Conservation (phyloP, 2,888 invertebrate genomes). For the Microchrysa polita region DNA sequence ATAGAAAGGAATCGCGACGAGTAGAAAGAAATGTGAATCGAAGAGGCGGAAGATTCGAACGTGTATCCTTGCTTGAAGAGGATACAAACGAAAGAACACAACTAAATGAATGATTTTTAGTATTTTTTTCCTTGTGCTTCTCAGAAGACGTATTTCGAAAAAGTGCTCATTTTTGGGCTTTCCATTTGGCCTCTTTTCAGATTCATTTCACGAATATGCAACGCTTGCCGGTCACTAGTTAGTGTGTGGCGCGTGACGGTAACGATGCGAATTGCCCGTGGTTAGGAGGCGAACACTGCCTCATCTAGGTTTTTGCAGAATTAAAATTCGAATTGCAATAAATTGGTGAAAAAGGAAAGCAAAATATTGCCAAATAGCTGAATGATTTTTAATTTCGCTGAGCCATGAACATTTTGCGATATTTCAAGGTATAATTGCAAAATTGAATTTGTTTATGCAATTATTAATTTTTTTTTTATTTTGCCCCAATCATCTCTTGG, state of each 20-base stretch:
- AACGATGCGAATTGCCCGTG: background rate
- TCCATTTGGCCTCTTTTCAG: slow-evolving; percentile 11
- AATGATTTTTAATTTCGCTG: slow-evolving; percentile 48
- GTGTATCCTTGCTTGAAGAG: background rate
- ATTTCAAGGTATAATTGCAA: background rate
- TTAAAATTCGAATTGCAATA: slow-evolving; percentile 27
- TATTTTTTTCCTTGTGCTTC: no score
- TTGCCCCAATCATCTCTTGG: no score
- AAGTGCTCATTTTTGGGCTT: background rate
- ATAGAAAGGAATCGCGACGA: slow-evolving; percentile 17
- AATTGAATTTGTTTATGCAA: background rate
- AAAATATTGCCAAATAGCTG: slow-evolving; percentile 46
- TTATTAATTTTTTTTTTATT: background rate
- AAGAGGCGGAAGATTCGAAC: no score
- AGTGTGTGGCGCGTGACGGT: background rate
- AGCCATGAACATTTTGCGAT: slow-evolving; percentile 13
- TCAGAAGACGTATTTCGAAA: background rate
- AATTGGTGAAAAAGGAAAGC: slow-evolving; percentile 16
- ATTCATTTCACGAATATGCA: slow-evolving; percentile 44
- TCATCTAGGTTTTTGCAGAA: background rate
- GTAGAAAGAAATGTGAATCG: slow-evolving; percentile 28
- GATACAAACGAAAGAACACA: slow-evolving; percentile 38
- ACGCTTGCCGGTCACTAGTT: slow-evolving; percentile 19
- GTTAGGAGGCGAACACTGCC: background rate
- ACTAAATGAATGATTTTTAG: slow-evolving; percentile 38